Percentiles rank a stretch among this genome's conserved stretches.
These are phyloP conservation scores for Ascaphus truei DNA, from an alignment of 2,113 vertebrate species.

Conservation along the genomic window DNA sequence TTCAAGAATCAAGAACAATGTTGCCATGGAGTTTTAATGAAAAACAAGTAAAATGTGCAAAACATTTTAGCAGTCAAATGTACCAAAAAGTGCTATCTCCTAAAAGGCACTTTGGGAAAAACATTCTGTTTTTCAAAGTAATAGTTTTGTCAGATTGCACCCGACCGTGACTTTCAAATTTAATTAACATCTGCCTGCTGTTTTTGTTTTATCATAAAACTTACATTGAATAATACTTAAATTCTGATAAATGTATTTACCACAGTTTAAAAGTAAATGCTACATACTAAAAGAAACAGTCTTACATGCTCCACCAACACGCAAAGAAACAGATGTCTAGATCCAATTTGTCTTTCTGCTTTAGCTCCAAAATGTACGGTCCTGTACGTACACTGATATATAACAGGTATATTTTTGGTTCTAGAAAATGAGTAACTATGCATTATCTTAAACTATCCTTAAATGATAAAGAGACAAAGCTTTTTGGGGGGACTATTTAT, in stretches of 20 bases:
- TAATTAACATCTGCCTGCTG: slow-evolving; percentile 42
- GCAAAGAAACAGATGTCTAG: too few relatives aligned
- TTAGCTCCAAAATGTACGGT: too few relatives aligned
- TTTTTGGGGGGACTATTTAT: too few relatives aligned
- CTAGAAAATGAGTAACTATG: too few relatives aligned
- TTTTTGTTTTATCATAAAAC: slow-evolving; percentile 26
- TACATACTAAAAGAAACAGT: neutral
- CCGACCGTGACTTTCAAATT: slow-evolving; percentile 41
- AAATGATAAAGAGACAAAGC: too few relatives aligned
- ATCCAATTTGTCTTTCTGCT: too few relatives aligned
- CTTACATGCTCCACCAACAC: too few relatives aligned
- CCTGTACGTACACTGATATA: too few relatives aligned
- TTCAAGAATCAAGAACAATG: slow-evolving; percentile 39
- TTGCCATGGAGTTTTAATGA: slow-evolving; percentile 50
- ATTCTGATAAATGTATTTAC: neutral
- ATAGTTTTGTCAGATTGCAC: neutral
- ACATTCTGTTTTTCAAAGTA: neutral
- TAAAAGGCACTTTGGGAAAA: neutral
- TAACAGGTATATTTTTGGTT: too few relatives aligned
- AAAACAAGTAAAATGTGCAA: slow-evolving; percentile 34
- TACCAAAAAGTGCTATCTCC: neutral
- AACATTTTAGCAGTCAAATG: slow-evolving; percentile 34
- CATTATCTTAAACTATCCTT: too few relatives aligned
- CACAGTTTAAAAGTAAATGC: neutral
- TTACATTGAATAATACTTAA: neutral